These are phyloP conservation scores for Drosophila micromelanica DNA, from an alignment of 1,140 invertebrate genomes.

Conservation along the genomic window DNA sequence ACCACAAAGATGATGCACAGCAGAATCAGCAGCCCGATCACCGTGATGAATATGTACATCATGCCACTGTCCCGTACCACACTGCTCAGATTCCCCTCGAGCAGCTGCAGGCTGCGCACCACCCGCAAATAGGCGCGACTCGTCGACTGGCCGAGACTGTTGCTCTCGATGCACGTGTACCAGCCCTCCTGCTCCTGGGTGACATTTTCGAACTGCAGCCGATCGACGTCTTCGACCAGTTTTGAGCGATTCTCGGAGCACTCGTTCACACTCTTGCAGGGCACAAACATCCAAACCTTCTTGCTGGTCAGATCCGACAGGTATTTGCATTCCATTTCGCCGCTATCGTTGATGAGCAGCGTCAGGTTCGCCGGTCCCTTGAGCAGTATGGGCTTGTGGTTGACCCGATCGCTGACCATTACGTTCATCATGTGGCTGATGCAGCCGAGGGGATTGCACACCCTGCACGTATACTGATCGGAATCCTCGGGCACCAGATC, in stretches of 20 bases:
- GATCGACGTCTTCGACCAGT: constrained; percentile 85
- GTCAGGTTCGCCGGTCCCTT: constrained; percentile 65
- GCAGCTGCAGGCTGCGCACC: constrained; percentile 85
- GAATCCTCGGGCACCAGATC: constrained; percentile 91
- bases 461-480: constrained; percentile 94
- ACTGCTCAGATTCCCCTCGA: constrained; percentile 42
- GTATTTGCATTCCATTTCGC: constrained; percentile 71
- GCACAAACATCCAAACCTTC: constrained; percentile 69
- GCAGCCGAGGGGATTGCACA: constrained; percentile 91
- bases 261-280: constrained; percentile 47
- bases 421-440: constrained; percentile 89
- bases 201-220: constrained; percentile 91
- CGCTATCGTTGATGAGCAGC: constrained; percentile 62
- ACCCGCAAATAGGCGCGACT: constrained; percentile 94
- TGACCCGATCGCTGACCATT: constrained; percentile 75
- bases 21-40: constrained; percentile 47
- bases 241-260: constrained; percentile 50
- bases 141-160: constrained; percentile 91
- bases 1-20: constrained; percentile 77
- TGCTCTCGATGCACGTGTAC: constrained; percentile 96
- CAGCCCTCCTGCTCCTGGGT: constrained; percentile 94
- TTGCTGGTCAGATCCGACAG: constrained; percentile 73
- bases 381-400: constrained; percentile 74
- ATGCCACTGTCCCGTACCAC: constrained; percentile 39
- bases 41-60: constrained; percentile 31